Evolutionary conservation across 1,140 invertebrate species (phyloP), one percentile per base, ranked within the genome.

Genomic region (Heliconius congener): DNA sequence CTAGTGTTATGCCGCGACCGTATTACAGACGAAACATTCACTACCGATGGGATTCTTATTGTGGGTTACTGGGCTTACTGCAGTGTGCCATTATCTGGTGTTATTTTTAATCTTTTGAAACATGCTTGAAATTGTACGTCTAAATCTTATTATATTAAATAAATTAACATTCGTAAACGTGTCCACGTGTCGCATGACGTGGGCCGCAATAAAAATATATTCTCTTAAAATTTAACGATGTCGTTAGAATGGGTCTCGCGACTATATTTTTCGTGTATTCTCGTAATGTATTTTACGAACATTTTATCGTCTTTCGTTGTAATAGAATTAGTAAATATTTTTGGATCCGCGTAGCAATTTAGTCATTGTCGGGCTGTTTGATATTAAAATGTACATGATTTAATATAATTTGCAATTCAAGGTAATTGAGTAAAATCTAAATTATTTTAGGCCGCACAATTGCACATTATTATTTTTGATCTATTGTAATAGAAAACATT

Each of bases 1-100:
- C 92, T 94, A 93, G 91, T 94, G 91, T 93, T 93, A 91, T 90
- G 91, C 92, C 92, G 91, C 92, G 93, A 93, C 93, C 91, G 93
- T 93, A 90, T 88, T 92, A 91, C 90, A 93, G 91, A 94, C 93
- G 90, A 89, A 93, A 93, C 91, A 93, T 93, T 93, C 92, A 91
- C 91, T 91, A 92, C 89, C 89, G 91, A 86, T 91, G 89, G 90
- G 90, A 88, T 90, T 91, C 91, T 89, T 90, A 92, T 94, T 94
- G 91, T 94, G 90, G 93, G 93, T 94, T 93, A 94, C 93, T 94
- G 88, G 91, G 93, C 60, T 66, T 30, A 66, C 60, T 66, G 27
- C 60, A 66, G 2, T 30, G n/a, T 66, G 30, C 60, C 60, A 66
- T 66, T 66, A 66, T 27, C 60, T 66, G 27, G 27, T 66, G 27